Evolutionary conservation across 2,113 vertebrate genomes (phyloP).

Genomic region (Anolis carolinensis): DNA sequence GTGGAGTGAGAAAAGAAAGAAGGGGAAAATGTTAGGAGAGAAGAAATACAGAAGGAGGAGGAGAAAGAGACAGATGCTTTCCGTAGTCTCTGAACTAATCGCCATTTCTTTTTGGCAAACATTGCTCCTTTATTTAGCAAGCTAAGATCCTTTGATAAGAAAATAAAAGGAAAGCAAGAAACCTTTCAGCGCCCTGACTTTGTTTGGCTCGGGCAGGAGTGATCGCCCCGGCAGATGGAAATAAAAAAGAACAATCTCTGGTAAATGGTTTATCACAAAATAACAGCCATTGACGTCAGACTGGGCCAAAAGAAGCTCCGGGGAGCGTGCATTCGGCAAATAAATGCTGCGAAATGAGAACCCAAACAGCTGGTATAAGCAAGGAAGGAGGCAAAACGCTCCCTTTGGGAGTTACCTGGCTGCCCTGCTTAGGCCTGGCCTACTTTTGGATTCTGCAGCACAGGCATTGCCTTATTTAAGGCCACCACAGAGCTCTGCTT

Average conservation of each 20-base stretch:
- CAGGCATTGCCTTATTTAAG: neutral
- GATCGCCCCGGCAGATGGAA: neutral
- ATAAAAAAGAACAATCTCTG: neutral
- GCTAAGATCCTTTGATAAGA: no score
- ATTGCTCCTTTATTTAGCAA: no score
- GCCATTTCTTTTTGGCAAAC: no score
- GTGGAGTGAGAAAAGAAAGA: conserved; percentile 63
- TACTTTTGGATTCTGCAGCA: neutral
- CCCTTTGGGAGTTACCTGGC: neutral
- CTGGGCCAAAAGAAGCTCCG: neutral
- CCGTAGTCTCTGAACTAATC: accelerated
- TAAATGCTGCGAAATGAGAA: neutral
- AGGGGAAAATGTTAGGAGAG: conserved; percentile 46
- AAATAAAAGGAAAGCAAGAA: no score
- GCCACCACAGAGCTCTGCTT: neutral
- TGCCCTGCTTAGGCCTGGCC: neutral
- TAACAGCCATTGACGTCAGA: neutral
- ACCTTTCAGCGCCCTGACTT: neutral
- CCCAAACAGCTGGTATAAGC: neutral
- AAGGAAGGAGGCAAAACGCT: neutral
- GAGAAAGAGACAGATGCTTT: neutral
- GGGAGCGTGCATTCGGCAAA: neutral
- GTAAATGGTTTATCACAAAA: neutral
- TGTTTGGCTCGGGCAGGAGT: neutral
- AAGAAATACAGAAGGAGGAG: neutral